Evolutionary conservation across 2,797 vertebrate species (phyloP).

Genomic region (Lemur catta): DNA sequence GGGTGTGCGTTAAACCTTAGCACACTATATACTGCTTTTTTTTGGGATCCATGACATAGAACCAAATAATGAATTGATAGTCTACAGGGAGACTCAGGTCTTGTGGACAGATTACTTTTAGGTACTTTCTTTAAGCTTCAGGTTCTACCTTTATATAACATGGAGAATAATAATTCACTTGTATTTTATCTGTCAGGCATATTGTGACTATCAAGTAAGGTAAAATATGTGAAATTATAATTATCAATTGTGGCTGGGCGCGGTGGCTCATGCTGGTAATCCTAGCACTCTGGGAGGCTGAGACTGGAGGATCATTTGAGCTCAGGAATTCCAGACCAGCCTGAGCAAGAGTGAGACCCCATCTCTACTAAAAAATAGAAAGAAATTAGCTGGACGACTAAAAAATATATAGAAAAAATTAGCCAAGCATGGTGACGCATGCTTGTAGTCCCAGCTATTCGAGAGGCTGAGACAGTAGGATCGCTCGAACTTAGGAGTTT

Average conservation of each 20-base stretch:
- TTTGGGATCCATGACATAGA: background rate
- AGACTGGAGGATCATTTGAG: no score
- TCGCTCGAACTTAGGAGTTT: no score
- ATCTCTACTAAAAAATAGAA: no score
- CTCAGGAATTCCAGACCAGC: no score
- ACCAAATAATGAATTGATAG: background rate
- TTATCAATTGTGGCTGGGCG: background rate
- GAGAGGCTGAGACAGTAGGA: no score
- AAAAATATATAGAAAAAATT: no score
- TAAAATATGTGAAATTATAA: constrained; percentile 8
- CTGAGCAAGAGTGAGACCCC: no score
- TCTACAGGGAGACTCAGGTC: background rate
- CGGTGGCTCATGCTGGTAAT: no score
- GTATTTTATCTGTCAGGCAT: constrained; percentile 15
- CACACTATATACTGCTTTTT: background rate
- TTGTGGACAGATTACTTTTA: background rate
- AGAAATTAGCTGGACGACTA: no score
- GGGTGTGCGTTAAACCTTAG: background rate
- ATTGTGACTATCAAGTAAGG: background rate
- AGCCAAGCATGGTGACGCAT: no score
- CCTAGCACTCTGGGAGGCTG: no score
- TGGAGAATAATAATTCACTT: background rate
- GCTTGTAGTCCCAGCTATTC: no score
- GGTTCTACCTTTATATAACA: constrained; percentile 13
- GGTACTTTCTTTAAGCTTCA: constrained; percentile 29